Evolutionary conservation across 2,113 vertebrate genomes (phyloP), one percentile per base, ranked within the genome.

Genomic region (Neofelis nebulosa): DNA sequence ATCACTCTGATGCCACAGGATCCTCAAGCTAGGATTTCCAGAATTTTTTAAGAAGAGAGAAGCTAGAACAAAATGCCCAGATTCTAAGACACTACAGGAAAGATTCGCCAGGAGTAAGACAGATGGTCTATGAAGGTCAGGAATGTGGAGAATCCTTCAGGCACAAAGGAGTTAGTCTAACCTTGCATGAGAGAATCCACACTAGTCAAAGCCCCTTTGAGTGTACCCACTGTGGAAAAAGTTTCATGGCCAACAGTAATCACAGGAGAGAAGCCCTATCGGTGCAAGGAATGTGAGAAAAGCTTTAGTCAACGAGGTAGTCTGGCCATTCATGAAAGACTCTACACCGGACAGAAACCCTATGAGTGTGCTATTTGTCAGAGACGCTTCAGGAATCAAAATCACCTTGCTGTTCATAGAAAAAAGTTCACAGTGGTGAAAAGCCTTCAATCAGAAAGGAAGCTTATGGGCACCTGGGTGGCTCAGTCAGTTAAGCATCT

Each of bases 401-500:
- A 97, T 85, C 98, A 98, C 76, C 97, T 98, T 38, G 97, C 97
- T 73, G 97, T 98, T 78, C 97, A 98, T 87, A 94, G 97, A 88
- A 96, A 97, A 96, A 97, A 96, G 97, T 98, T 85, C 98, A 98
- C 81, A 98, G 97, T 6, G 97, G 97, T 23, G 97, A 98, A 94
- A 98, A 88, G 97, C 97, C 94, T 98, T 98, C 91, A 98, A 97
- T 92, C 98, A 98, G 94, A 98, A 98, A 85, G 98, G 98, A 84
- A 98, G 98, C 73, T 61, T 61, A 61, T 61, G 57, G 50, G 50
- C 50, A 50, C 50, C 50, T 14, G 50, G 50, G 50, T 50, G 50
- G 50, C 50, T 50, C 50, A 50, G 50, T 50, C 13, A 14, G 50
- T 14, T 14, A 50, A 50, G 50, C 50, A 0, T 50, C 50, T 50